Percentiles rank a stretch among this genome's conserved stretches.
These are phyloP conservation scores for Mormyrus iriodes DNA, from an alignment of 2,113 vertebrate species.

Conservation along the genomic window DNA sequence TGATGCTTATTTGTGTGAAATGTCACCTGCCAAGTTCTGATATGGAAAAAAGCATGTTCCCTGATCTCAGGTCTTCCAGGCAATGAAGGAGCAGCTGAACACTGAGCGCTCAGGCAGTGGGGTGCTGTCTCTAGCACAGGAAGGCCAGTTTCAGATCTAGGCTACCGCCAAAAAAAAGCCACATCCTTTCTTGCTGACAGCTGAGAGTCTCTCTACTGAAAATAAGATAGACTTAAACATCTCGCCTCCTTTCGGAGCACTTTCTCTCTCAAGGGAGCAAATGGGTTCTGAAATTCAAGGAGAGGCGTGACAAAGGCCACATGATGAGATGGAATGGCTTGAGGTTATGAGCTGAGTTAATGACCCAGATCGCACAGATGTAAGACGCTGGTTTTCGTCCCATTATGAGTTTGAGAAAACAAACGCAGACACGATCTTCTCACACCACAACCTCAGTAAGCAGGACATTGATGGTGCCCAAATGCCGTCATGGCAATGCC, in stretches of 20 bases:
- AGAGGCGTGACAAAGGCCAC: background rate
- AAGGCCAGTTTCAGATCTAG: background rate
- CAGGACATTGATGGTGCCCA: background rate
- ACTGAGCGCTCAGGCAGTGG: background rate
- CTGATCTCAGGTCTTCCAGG: background rate
- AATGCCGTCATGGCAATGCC: too few relatives aligned
- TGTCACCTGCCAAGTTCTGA: background rate
- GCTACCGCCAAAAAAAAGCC: background rate
- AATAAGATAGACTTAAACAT: background rate
- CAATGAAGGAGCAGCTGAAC: background rate
- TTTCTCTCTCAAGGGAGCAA: background rate
- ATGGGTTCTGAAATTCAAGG: background rate
- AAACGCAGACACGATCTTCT: background rate
- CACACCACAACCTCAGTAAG: background rate
- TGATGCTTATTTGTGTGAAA: background rate
- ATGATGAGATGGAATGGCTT: background rate
- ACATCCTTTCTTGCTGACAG: background rate
- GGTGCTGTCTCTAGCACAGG: background rate
- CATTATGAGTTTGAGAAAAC: background rate
- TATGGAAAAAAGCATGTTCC: background rate
- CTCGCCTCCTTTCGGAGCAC: background rate
- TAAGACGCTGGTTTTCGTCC: background rate
- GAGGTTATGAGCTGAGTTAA: background rate
- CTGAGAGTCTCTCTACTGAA: background rate
- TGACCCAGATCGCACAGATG: background rate